Base-by-base conservation (phyloP, 2,888 invertebrate genomes). In the Aspidiotus destructor region DNA sequence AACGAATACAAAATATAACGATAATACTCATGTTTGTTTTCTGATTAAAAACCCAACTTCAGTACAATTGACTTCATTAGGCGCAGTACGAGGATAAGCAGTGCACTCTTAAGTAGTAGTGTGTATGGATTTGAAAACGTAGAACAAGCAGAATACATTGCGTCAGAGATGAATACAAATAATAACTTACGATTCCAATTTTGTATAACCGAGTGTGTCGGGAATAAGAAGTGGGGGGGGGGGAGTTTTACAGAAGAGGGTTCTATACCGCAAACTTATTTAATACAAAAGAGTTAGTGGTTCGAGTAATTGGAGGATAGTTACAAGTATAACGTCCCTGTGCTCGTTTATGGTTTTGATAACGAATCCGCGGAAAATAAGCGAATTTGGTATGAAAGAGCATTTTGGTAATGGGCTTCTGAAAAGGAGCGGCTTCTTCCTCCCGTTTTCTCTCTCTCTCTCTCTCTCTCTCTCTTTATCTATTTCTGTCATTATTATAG, bases 261-360 rank as follows among this genome's bases (percentile, higher is more conserved):
- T 55, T 54, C 55, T 16, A 54, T 40, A 60, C 65, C 65, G 58
- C 65, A 65, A 44, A 65, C 65, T 57, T 65, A 58, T 58, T 28
- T 65, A 65, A 57, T 57, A 65, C 48, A 65, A 65, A 65, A 65
- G 65, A 65, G 65, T 65, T 65, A 65, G 65, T 65, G 65, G 65
- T 65, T 65, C 65, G 65, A 57, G 41, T 65, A 65, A 65, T 65
- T 65, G 65, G 65, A 55, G 65, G 65, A 65, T 65, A 55, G 41
- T 41, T 54, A 54, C 42, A 65, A 9, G 17, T 58, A 28, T 58
- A 58, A 9, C 16, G 55, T 60, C 40, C 16, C 41, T 40, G 62
- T 55, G 41, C 8, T 65, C 65, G 57, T 65, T 65, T 65, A 65
- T 48, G 28, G 65, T 65, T 65, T 65, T 58, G 58, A 65, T 65